phyloP scores from a whole-genome alignment of 2,113 vertebrate genomes.

The Empidonax alnorum region DNA sequence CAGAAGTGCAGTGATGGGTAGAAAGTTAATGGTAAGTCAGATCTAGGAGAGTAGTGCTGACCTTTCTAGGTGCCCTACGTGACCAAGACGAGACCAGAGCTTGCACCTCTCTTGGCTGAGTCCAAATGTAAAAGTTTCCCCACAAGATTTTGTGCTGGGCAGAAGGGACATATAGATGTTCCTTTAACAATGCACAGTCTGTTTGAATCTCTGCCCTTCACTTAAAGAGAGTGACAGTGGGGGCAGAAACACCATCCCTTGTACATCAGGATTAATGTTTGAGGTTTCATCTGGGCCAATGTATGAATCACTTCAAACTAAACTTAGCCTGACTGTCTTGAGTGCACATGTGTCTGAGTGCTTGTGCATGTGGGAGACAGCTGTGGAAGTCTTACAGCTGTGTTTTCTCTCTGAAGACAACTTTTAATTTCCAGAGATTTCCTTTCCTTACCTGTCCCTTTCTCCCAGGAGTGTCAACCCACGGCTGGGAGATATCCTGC shows the following conservation, averaged over 20 bases:
- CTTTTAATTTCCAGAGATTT: not conserved
- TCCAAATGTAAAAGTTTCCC: not conserved
- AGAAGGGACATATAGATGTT: not conserved
- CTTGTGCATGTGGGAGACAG: not conserved
- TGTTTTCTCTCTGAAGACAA: not conserved
- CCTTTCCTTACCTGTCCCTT: not conserved
- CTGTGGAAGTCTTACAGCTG: not conserved
- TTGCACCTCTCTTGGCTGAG: not conserved
- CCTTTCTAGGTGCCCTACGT: not conserved
- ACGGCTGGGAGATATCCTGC: conserved; percentile 94
- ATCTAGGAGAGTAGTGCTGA: not conserved
- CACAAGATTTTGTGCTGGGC: not conserved
- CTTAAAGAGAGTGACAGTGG: not conserved
- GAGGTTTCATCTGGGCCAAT: not conserved
- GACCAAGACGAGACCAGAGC: not conserved
- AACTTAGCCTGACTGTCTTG: not conserved
- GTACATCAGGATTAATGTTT: not conserved
- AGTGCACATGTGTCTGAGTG: not conserved
- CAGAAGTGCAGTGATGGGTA: not conserved
- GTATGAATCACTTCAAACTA: not conserved
- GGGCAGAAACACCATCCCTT: not conserved
- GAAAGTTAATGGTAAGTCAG: not conserved
- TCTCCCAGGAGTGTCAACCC: conserved; percentile 85
- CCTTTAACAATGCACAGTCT: not conserved
- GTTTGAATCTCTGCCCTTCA: not conserved